A percentile compares a stretch with the other conserved stretches of the same genome.
These are phyloP conservation scores for Ceratoteleas bidentatus DNA, from an alignment of 1,140 invertebrate species.

Conservation along the genomic window DNA sequence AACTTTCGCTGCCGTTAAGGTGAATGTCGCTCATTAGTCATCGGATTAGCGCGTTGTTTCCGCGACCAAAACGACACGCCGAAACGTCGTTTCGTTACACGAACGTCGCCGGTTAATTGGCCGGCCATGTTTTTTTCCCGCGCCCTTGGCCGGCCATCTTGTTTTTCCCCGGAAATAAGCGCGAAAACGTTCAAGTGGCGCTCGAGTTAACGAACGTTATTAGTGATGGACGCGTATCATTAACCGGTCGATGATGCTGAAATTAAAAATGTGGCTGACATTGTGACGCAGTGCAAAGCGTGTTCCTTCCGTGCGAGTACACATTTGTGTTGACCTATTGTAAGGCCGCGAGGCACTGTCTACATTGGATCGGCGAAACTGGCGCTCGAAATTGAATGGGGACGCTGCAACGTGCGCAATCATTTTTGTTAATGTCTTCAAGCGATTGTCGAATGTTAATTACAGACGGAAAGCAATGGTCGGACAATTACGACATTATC, in stretches of 20 bases:
- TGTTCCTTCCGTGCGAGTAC: slow-evolving; percentile 44
- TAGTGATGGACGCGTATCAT: slow-evolving; percentile 21
- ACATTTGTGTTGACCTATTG: slow-evolving; percentile 45
- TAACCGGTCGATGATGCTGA: slow-evolving; percentile 32
- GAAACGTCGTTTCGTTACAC: no score
- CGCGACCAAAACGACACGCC: no score
- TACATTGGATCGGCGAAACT: slow-evolving; percentile 29
- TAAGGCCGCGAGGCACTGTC: slow-evolving; percentile 29
- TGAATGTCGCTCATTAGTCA: no score
- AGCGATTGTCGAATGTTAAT: slow-evolving; percentile 37
- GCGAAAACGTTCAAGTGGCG: neutral
- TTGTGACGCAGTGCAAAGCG: slow-evolving; percentile 31
- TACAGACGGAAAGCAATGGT: slow-evolving; percentile 10
- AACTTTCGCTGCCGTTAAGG: no score
- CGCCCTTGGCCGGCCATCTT: neutral
- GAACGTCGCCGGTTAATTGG: no score
- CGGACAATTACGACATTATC: slow-evolving; percentile 21
- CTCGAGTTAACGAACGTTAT: slow-evolving; percentile 30
- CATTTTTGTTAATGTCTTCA: slow-evolving; percentile 35
- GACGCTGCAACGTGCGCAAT: slow-evolving; percentile 24
- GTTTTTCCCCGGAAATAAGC: neutral
- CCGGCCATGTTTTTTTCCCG: neutral
- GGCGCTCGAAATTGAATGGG: slow-evolving; percentile 29
- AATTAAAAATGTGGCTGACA: slow-evolving; percentile 23
- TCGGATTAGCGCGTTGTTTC: no score